phyloP scores from a whole-genome alignment of 2,888 invertebrate species.

The Ophioninae sp. region DNA sequence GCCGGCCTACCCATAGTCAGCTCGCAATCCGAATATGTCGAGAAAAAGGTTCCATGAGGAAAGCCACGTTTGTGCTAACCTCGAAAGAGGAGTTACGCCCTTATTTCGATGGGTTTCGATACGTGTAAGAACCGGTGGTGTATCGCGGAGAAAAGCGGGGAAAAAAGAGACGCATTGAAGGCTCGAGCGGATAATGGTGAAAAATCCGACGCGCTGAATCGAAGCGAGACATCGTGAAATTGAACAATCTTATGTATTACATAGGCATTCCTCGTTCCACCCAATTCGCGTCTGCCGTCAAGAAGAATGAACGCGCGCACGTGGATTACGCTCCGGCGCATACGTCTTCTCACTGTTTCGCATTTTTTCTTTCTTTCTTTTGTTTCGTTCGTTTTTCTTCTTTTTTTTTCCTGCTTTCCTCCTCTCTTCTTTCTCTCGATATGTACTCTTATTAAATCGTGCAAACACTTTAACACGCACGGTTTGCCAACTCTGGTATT shows the following conservation, averaged over 20 bases:
- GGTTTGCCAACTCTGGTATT: conserved; percentile 10
- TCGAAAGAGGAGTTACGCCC: neutral
- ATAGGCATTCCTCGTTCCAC: conserved; percentile 63
- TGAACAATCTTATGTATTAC: conserved; percentile 79
- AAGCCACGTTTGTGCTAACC: neutral
- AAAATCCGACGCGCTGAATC: conserved; percentile 79
- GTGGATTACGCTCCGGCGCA: conserved; percentile 15
- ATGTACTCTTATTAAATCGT: conserved; percentile 31
- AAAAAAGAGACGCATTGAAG: conserved; percentile 66
- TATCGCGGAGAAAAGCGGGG: conserved; percentile 37
- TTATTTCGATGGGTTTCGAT: conserved; percentile 29
- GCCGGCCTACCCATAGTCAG: conserved; percentile 64
- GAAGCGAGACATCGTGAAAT: conserved; percentile 80
- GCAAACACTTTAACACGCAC: conserved; percentile 5
- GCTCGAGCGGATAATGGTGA: conserved; percentile 77
- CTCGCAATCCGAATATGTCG: conserved; percentile 5
- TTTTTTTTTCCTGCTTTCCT: neutral
- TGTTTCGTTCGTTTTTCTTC: conserved; percentile 1
- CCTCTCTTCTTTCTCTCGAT: neutral
- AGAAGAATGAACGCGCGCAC: conserved; percentile 26
- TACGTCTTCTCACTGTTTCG: conserved; percentile 11
- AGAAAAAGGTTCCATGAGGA: neutral
- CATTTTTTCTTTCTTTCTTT: conserved; percentile 9
- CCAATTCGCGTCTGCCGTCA: conserved; percentile 16
- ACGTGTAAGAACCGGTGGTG: conserved; percentile 13